Base-by-base conservation (phyloP, 1,140 invertebrate genomes). In the Laodelphax striatellus region DNA sequence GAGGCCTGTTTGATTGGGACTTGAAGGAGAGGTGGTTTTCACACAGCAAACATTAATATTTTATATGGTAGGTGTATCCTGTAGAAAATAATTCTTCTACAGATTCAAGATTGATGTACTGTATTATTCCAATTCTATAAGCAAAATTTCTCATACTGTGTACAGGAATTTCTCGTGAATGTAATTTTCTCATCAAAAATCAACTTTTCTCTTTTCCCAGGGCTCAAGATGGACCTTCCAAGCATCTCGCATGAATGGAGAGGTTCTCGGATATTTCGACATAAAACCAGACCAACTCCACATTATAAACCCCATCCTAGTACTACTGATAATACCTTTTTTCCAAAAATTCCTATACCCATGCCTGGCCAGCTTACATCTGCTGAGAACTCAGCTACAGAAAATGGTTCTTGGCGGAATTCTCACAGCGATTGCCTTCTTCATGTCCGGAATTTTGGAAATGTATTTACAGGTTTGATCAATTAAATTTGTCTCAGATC, bases 211-310 rank as follows among this genome's bases (percentile, higher is more conserved):
- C 1, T 14, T 57, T 5, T 53, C 66, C 56, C 54, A 69, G 76
- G 76, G 77, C 24, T 77, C 78, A 16, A 70, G 78, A 57, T 80
- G 77, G 78, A 79, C 76, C 24, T 78, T 79, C 68, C 78, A 80
- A 77, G 87, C 86, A 28, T 81, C 80, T 41, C 71, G 82, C 69
- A 87, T 86, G 86, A 76, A 80, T 68, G 86, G 85, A 60, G 70
- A 73, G 60, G 74, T 86, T 57, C 67, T 69, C 1, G 79, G 77
- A 65, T 70, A 72, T 41, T 54, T 62, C 6, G 75, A 74, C 4
- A 72, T 90, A n/a, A 82, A 88, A 66, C 85, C 88, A 0, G 88
- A 91, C 73, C 88, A 90, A 72, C 80, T 90, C 79, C 86, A 88
- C 76, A 80, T 85, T 52, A 71, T 90, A 0, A 93, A 93, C 73